These are phyloP conservation scores for Leptinotarsa peninsularis DNA, from an alignment of 2,888 invertebrate genomes.

Conservation along the genomic window DNA sequence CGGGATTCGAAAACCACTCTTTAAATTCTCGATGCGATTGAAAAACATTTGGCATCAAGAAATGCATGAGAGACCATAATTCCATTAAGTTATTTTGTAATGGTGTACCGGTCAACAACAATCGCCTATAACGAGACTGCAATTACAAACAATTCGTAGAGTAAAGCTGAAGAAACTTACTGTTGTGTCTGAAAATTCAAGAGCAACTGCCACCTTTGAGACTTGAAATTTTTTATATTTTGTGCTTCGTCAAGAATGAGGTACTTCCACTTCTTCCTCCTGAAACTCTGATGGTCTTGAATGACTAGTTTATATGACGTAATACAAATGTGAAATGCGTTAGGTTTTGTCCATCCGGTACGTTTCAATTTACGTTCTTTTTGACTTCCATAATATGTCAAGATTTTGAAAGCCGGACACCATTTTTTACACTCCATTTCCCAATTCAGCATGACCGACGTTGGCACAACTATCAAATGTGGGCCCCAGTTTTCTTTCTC, in stretches of 20 bases:
- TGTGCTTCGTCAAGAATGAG: conserved; percentile 98
- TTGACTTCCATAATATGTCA: conserved; percentile 97
- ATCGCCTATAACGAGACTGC: conserved; percentile 72
- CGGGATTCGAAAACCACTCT: conserved; percentile 98
- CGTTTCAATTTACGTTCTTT: conserved; percentile 91
- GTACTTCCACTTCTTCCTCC: conserved; percentile 98
- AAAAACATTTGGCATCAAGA: conserved; percentile 97
- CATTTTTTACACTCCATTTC: conserved; percentile 99
- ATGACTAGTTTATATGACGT: conserved; percentile 98
- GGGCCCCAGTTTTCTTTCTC: conserved; percentile 97
- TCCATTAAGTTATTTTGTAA: conserved; percentile 97
- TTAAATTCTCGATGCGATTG: conserved; percentile 96
- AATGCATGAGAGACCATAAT: conserved; percentile 98
- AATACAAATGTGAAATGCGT: conserved; percentile 98
- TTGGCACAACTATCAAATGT: conserved; percentile 98
- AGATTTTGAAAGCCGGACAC: conserved; percentile 99
- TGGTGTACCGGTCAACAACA: conserved; percentile 94
- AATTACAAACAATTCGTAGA: conserved; percentile 9
- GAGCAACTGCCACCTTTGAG: conserved; percentile 97
- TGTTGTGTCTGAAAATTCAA: conserved; percentile 94
- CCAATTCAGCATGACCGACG: conserved; percentile 99
- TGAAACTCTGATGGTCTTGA: conserved; percentile 97
- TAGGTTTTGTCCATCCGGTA: conserved; percentile 98
- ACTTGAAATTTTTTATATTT: conserved; percentile 99
- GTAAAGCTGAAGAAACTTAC: conserved; percentile 66